phyloP scores from a whole-genome alignment of 2,113 vertebrate genomes.

The Poecile atricapillus region DNA sequence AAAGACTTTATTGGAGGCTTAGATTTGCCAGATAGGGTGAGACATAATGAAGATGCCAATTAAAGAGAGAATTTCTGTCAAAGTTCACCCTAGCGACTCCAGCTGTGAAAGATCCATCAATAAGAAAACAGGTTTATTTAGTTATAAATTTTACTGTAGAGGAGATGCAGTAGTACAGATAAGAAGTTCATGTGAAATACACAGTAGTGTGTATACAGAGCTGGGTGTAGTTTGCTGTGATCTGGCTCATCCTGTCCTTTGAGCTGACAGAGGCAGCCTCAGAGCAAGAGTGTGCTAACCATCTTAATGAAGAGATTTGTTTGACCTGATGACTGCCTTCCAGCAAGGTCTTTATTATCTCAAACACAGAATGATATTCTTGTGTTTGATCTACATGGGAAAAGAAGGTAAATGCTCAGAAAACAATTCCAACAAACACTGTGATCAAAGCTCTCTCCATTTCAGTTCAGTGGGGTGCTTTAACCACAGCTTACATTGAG shows the following conservation, averaged over 20 bases:
- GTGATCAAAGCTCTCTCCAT: not conserved
- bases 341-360: not conserved
- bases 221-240: not conserved
- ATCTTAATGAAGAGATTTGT: not conserved
- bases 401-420: not conserved
- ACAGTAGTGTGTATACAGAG: not conserved
- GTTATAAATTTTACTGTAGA: not conserved
- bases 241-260: not conserved
- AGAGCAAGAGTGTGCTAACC: not conserved
- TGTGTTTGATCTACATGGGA: not conserved
- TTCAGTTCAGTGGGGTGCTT: not conserved
- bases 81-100: not conserved
- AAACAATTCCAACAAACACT: not conserved
- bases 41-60: not conserved
- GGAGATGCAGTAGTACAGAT: not conserved
- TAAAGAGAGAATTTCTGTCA: not conserved
- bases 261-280: not conserved
- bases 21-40: not conserved
- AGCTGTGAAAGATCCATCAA: not conserved
- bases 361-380: not conserved
- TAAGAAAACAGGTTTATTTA: not conserved
- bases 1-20: not conserved
- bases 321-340: not conserved
- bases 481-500: not conserved
- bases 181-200: not conserved